Base-by-base conservation (phyloP, 2,888 invertebrate species). In the Himalopsyche kuldschensis region DNA sequence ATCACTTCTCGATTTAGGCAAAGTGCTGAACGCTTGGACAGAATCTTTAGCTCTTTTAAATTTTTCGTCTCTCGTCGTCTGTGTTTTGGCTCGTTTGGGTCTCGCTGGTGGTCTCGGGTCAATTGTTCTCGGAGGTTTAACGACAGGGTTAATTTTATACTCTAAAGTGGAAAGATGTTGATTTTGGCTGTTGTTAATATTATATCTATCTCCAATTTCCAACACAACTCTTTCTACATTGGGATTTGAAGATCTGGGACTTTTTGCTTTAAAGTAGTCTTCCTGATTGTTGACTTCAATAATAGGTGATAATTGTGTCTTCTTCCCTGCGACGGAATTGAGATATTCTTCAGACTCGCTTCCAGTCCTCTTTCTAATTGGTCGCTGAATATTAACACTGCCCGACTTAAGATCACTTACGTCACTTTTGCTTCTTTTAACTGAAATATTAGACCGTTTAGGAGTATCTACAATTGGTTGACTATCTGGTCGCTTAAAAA, bases 231-330 rank as follows among this genome's bases (percentile, higher is more conserved):
- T 88, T 32, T 90, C 89, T 10, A 89, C 88, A 69, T 86, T 88
- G 30, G 87, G 86, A 24, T 89, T 89, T 69, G 90, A 89, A 31
- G 89, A 87, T 48, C 80, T 86, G 79, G 86, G 89, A 24, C 90
- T 88, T 87, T 90, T 90, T 84, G 90, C 88, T 85, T 90, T 92
- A 87, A 94, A 95, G 87, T 94, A 95, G 88, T 95, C 95, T 87
- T 95, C 95, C 86, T 94, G 92, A 20, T 94, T 95, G 15, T 94
- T 93, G 85, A 94, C 94, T 90, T 96, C 96, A 86, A 96, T 96
- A 79, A 96, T 96, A 0, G 96, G 96, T 10, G 96, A 95, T 27
- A 96, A 88, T 88, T 95, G 96, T 83, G 94, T 91, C 88, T 95
- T 95, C 86, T 93, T 93, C 82, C 93, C 92, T 86, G 90, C 90